Evolutionary conservation across 2,113 vertebrate genomes (phyloP).

Genomic region (Indicator maculatus): DNA sequence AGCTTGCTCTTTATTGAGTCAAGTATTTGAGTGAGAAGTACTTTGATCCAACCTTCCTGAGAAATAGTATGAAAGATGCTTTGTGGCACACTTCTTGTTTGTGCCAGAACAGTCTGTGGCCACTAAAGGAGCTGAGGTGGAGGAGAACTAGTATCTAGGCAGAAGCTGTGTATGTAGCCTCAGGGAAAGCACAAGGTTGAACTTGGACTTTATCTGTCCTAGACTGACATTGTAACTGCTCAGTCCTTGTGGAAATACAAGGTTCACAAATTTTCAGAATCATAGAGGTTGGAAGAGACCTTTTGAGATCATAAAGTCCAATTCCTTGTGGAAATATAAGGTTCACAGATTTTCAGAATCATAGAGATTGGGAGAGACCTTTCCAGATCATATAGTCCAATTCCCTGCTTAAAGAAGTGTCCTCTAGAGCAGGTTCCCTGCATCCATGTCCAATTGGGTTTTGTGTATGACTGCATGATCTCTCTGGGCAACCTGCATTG

Average conservation of each 20-base stretch:
- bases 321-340: background rate
- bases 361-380: background rate
- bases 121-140: background rate
- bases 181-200: background rate
- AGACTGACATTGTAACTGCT: background rate
- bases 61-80: background rate
- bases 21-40: background rate
- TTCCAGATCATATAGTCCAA: background rate
- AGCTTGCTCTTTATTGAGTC: background rate
- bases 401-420: background rate
- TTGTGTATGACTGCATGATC: background rate
- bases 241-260: background rate
- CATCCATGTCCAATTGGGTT: background rate
- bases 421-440: background rate
- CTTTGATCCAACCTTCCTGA: background rate
- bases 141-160: background rate
- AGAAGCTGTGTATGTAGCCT: background rate
- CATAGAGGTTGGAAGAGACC: background rate
- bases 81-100: background rate
- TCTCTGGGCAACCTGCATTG: background rate
- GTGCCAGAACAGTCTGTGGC: background rate
- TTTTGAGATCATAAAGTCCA: background rate
- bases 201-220: background rate
- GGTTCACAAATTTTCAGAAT: background rate
- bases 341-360: background rate